phyloP scores from a whole-genome alignment of 2,888 invertebrate species.

The Diarsia brunnea region DNA sequence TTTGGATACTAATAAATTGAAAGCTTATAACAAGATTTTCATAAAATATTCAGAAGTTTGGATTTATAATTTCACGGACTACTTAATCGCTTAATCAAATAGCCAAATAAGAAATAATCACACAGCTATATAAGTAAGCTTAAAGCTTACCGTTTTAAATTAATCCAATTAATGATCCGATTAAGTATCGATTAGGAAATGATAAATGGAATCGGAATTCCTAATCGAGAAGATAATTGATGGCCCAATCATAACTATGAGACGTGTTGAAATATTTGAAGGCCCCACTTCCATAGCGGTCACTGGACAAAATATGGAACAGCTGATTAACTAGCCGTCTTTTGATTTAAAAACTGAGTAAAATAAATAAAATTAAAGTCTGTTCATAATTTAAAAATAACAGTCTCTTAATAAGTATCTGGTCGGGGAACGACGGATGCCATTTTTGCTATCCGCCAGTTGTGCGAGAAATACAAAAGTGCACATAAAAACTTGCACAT shows the following conservation, averaged over 20 bases:
- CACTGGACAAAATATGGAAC: conserved; percentile 19
- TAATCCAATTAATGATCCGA: conserved; percentile 66
- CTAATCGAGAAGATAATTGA: conserved; percentile 59
- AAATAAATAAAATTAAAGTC: not conserved
- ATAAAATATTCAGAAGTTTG: conserved; percentile 32
- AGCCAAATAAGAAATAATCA: conserved; percentile 49
- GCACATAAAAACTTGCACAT: too few species aligned
- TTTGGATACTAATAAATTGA: conserved; percentile 15
- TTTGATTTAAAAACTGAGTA: not conserved
- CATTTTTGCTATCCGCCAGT: too few species aligned
- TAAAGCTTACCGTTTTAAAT: conserved; percentile 59
- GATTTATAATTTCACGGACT: conserved; percentile 36
- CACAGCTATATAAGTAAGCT: conserved; percentile 17
- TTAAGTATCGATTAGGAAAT: conserved; percentile 63
- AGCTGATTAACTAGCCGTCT: not conserved
- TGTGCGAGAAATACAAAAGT: too few species aligned
- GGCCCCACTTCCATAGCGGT: conserved; percentile 19
- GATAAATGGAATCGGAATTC: conserved; percentile 58
- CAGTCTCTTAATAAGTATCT: too few species aligned
- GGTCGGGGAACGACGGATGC: too few species aligned
- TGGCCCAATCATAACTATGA: conserved; percentile 43
- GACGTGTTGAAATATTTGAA: conserved; percentile 48
- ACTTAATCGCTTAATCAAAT: conserved; percentile 52
- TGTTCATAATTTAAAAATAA: too few species aligned
- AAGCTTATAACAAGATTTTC: not conserved